phyloP scores from a whole-genome alignment of 2,888 invertebrate species.

The Hyppa rectilinea region DNA sequence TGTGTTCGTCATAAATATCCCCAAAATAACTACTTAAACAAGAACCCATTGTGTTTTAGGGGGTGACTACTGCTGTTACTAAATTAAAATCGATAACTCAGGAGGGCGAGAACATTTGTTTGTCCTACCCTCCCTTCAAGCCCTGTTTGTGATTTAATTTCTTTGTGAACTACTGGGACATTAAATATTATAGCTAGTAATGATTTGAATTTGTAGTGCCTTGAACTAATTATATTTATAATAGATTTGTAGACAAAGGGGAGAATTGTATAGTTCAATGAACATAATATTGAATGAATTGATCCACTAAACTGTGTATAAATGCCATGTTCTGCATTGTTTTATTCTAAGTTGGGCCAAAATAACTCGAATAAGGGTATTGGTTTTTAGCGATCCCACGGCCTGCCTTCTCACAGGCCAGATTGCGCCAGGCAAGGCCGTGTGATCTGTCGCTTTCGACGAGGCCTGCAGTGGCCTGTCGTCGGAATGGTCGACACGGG shows the following conservation, averaged over 20 bases:
- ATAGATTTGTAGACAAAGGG: conserved; percentile 4
- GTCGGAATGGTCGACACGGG: no score
- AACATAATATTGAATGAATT: neutral
- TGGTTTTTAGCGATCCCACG: no score
- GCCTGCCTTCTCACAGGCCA: no score
- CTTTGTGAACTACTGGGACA: conserved; percentile 37
- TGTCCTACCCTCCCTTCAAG: conserved; percentile 65
- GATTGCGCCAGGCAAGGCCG: no score
- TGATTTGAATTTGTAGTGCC: conserved; percentile 25
- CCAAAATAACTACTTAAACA: conserved; percentile 49
- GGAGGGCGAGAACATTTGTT: conserved; percentile 69
- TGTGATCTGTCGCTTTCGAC: no score
- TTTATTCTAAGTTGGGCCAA: neutral
- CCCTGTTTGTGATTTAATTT: conserved; percentile 61
- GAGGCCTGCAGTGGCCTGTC: no score
- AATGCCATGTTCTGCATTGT: neutral
- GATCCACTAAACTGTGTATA: neutral
- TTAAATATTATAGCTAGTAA: conserved; percentile 17
- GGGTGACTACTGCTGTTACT: conserved; percentile 49
- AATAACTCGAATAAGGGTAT: neutral
- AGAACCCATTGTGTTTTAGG: conserved; percentile 47
- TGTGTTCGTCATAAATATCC: conserved; percentile 46
- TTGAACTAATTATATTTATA: conserved; percentile 9
- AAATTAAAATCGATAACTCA: conserved; percentile 69
- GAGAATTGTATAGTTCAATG: conserved; percentile 1